Percentiles rank a stretch among this genome's conserved stretches.
These are phyloP conservation scores for Watsonalla cultraria DNA, from an alignment of 2,888 invertebrate species.

Conservation along the genomic window DNA sequence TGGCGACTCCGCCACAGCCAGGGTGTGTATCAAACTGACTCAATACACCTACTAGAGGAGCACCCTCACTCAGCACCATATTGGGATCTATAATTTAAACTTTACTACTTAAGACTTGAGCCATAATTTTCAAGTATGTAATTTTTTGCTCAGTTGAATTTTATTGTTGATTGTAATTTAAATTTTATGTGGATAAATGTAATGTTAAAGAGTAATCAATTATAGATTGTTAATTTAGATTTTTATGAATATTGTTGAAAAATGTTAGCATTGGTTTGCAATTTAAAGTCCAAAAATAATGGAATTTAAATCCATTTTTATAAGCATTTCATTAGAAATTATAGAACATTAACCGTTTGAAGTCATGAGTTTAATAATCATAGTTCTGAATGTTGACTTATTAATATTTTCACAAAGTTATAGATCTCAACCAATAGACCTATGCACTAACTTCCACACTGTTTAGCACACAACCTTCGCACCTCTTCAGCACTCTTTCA, in stretches of 20 bases:
- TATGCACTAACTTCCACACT: constrained; percentile 70
- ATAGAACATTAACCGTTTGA: too few relatives aligned
- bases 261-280: too few relatives aligned
- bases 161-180: too few relatives aligned
- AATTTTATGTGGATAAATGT: too few relatives aligned
- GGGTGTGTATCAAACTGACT: constrained; percentile 86
- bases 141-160: too few relatives aligned
- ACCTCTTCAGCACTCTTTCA: constrained; percentile 63
- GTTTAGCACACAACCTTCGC: constrained; percentile 71
- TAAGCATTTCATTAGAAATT: too few relatives aligned
- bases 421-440: constrained; percentile 66
- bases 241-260: too few relatives aligned
- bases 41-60: constrained; percentile 72
- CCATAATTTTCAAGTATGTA: background rate
- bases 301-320: too few relatives aligned
- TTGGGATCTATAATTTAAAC: constrained; percentile 63
- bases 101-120: constrained; percentile 3
- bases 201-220: too few relatives aligned
- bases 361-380: too few relatives aligned
- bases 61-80: constrained; percentile 63
- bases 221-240: too few relatives aligned
- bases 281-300: too few relatives aligned
- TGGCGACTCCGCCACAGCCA: constrained; percentile 90
- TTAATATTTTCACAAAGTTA: constrained; percentile 32
- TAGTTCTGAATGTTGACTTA: background rate